Percentiles rank a stretch among this genome's conserved stretches.
These are phyloP conservation scores for Drosophila gunungcola DNA, from an alignment of 1,140 invertebrate species.

Conservation along the genomic window DNA sequence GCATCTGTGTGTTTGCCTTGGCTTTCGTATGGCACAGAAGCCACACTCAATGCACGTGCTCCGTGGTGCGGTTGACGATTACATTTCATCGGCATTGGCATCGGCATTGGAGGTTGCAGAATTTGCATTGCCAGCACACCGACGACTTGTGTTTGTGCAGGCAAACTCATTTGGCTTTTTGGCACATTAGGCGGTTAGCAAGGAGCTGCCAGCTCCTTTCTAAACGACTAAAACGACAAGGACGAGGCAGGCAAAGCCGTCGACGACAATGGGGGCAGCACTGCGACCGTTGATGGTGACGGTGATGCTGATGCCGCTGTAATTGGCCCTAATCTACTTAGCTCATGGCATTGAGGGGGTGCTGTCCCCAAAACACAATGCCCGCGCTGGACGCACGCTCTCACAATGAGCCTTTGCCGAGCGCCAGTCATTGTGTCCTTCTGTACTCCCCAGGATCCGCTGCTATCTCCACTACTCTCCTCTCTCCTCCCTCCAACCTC, in stretches of 20 bases:
- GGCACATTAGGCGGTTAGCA: constrained; percentile 47
- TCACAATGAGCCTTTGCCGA: constrained; percentile 61
- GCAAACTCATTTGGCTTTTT: constrained; percentile 75
- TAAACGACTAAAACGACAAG: constrained; percentile 61
- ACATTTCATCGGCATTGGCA: constrained; percentile 63
- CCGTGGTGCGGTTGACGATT: constrained; percentile 69
- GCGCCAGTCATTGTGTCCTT: constrained; percentile 43
- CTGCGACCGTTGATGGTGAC: constrained; percentile 38
- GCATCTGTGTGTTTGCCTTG: constrained; percentile 44
- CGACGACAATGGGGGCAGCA: constrained; percentile 15
- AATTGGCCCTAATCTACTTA: constrained; percentile 81
- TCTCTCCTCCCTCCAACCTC: not conserved
- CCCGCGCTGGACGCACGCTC: constrained; percentile 33
- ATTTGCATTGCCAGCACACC: constrained; percentile 15
- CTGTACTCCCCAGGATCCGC: not conserved
- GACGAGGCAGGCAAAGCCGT: constrained; percentile 1
- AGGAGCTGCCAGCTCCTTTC: constrained; percentile 36
- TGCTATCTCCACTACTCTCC: too few species aligned
- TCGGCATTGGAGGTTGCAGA: constrained; percentile 33
- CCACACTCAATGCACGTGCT: constrained; percentile 52
- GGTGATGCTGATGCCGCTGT: constrained; percentile 56
- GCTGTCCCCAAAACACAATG: constrained; percentile 61
- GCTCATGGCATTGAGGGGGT: constrained; percentile 56
- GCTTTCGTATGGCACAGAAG: constrained; percentile 51
- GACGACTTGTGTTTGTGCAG: constrained; percentile 43